These are phyloP conservation scores for Palythoa grandis DNA, from an alignment of 92 coral and sea anemone species.

Conservation along the genomic window DNA sequence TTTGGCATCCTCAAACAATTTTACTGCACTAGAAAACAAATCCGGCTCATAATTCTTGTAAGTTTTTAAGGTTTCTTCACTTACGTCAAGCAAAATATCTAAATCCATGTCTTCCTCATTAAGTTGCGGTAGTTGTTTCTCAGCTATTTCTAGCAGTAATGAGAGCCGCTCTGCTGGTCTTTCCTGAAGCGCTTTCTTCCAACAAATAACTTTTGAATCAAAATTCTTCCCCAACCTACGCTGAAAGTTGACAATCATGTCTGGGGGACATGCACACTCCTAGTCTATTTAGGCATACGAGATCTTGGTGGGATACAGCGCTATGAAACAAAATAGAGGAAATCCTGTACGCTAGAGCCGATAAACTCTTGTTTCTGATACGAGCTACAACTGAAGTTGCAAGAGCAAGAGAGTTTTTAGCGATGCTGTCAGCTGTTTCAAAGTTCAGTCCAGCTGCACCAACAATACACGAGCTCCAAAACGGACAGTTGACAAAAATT, in stretches of 20 bases:
- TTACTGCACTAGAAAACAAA: neutral
- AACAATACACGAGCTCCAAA: constrained; percentile 51
- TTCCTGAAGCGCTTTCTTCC: constrained; percentile 62
- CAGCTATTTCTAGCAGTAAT: constrained; percentile 38
- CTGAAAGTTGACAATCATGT: constrained; percentile 34
- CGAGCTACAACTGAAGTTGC: constrained; percentile 64
- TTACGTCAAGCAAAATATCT: neutral
- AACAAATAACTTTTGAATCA: constrained; percentile 44
- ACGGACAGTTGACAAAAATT: constrained; percentile 55
- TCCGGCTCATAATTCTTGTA: constrained; percentile 22
- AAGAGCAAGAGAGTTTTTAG: constrained; percentile 55
- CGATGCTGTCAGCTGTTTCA: constrained; percentile 14
- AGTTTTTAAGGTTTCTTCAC: constrained; percentile 27
- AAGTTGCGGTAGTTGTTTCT: constrained; percentile 35
- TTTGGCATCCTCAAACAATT: constrained; percentile 1
- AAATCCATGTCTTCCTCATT: constrained; percentile 43
- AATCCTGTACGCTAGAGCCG: constrained; percentile 60
- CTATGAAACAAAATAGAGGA: constrained; percentile 68
- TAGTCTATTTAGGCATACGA: constrained; percentile 58
- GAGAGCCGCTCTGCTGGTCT: constrained; percentile 34
- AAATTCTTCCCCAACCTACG: constrained; percentile 52
- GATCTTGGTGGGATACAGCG: constrained; percentile 57
- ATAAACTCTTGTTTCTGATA: constrained; percentile 50
- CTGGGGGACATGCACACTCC: constrained; percentile 78
- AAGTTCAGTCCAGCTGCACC: constrained; percentile 61